A percentile compares a stretch with the other conserved stretches of the same genome.
Evolutionary conservation across 2,113 vertebrate genomes (phyloP).

Genomic region (Antigone vipio): DNA sequence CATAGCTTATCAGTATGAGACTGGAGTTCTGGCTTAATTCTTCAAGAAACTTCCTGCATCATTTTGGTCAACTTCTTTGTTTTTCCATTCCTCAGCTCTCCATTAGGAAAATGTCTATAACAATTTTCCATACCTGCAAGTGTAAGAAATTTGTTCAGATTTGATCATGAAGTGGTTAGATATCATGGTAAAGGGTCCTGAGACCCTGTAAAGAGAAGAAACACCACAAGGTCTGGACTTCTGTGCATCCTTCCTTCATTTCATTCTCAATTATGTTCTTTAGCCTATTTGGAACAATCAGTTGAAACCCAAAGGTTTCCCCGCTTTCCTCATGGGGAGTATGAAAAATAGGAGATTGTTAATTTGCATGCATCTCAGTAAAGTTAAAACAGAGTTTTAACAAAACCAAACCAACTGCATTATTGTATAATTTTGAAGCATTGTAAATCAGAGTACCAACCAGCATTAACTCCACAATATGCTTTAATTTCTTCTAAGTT

Average conservation of each 20-base stretch:
- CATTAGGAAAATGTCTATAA: neutral
- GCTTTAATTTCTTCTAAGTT: neutral
- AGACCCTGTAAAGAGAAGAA: neutral
- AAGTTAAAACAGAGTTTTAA: neutral
- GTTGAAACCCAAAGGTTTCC: neutral
- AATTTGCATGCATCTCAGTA: neutral
- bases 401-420: neutral
- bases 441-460: neutral
- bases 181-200: neutral
- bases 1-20: neutral
- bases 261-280: neutral
- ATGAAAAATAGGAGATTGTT: neutral
- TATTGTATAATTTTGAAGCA: neutral
- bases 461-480: neutral
- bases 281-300: neutral
- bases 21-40: neutral
- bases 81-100: neutral
- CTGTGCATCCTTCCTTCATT: neutral
- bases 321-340: neutral
- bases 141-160: neutral
- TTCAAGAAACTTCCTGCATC: neutral
- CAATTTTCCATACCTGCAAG: neutral
- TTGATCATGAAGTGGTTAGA: neutral
- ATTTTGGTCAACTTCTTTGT: neutral
- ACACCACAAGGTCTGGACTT: neutral